Evolutionary conservation across 1,140 invertebrate genomes (phyloP).

Genomic region (Diabrotica virgifera): DNA sequence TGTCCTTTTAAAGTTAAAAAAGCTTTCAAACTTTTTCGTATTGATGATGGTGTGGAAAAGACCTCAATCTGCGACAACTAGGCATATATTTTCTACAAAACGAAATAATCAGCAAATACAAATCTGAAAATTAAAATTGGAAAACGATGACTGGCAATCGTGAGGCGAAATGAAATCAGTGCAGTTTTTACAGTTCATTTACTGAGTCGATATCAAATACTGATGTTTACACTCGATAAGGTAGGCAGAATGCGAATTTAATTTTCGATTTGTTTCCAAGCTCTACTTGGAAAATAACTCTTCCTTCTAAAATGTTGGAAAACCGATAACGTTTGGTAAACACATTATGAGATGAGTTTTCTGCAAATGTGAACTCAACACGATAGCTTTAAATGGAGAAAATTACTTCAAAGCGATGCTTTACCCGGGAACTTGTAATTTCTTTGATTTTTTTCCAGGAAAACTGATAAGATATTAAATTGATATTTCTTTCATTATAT

Average conservation of each 20-base stretch:
- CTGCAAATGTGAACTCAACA: conserved; percentile 10
- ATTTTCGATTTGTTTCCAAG: conserved; percentile 8
- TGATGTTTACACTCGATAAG: conserved; percentile 14
- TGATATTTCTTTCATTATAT: too few species aligned
- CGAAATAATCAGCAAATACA: not conserved
- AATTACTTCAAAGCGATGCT: conserved; percentile 4
- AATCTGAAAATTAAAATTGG: conserved; percentile 10
- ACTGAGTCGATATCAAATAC: conserved; percentile 10
- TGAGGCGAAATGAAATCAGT: conserved; percentile 9
- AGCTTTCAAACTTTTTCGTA: too few species aligned
- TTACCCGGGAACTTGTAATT: not conserved
- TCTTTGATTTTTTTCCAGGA: not conserved
- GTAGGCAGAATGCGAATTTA: conserved; percentile 11
- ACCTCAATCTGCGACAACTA: too few species aligned
- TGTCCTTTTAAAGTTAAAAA: too few species aligned
- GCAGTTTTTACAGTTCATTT: conserved; percentile 16
- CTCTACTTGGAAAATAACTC: conserved; percentile 3
- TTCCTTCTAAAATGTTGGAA: not conserved
- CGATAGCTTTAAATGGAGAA: conserved; percentile 16
- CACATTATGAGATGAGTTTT: conserved; percentile 12
- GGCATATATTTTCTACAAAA: not conserved
- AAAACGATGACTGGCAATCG: conserved; percentile 13
- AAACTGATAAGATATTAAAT: too few species aligned
- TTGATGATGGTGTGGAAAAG: too few species aligned
- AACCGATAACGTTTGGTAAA: conserved; percentile 11